Percentiles rank a stretch among this genome's conserved stretches.
Evolutionary conservation across 1,140 invertebrate genomes (phyloP).

Genomic region (Drosophila busckii): DNA sequence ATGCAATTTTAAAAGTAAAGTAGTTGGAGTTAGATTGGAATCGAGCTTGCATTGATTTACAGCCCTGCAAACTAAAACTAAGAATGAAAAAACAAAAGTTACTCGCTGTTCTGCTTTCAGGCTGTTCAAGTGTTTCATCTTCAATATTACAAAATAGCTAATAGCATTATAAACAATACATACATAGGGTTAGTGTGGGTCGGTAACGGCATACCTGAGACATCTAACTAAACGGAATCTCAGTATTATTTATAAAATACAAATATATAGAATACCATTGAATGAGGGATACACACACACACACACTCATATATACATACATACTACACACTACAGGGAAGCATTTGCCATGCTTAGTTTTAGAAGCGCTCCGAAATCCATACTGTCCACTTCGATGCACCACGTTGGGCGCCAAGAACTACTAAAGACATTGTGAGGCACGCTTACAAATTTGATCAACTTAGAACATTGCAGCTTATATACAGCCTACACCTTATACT

Average conservation of each 20-base stretch:
- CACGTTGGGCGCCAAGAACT: conserved; percentile 18
- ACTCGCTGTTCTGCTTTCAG: conserved; percentile 42
- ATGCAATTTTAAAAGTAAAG: no score
- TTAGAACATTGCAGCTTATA: not conserved
- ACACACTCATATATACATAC: conserved; percentile 10
- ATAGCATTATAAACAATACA: conserved; percentile 30
- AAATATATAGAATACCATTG: conserved; percentile 25
- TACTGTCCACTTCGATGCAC: no score
- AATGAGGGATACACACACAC: conserved; percentile 5
- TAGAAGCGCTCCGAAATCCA: no score
- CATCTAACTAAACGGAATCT: conserved; percentile 66
- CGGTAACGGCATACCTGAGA: conserved; percentile 44
- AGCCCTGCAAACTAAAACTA: conserved; percentile 5
- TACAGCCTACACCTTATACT: conserved; percentile 17
- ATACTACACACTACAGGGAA: conserved; percentile 1
- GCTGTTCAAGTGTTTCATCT: conserved; percentile 31
- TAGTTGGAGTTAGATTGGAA: not conserved
- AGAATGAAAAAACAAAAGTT: conserved; percentile 36
- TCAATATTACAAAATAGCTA: conserved; percentile 49
- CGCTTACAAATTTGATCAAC: no score
- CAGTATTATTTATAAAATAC: conserved; percentile 66
- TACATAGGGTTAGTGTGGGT: conserved; percentile 30
- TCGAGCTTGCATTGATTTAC: conserved; percentile 2
- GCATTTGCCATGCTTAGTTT: conserved; percentile 28
- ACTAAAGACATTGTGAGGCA: conserved; percentile 12